Evolutionary conservation across 2,797 vertebrate genomes (phyloP), one percentile per base, ranked within the genome.

Genomic region (Semaprochilodus insignis): DNA sequence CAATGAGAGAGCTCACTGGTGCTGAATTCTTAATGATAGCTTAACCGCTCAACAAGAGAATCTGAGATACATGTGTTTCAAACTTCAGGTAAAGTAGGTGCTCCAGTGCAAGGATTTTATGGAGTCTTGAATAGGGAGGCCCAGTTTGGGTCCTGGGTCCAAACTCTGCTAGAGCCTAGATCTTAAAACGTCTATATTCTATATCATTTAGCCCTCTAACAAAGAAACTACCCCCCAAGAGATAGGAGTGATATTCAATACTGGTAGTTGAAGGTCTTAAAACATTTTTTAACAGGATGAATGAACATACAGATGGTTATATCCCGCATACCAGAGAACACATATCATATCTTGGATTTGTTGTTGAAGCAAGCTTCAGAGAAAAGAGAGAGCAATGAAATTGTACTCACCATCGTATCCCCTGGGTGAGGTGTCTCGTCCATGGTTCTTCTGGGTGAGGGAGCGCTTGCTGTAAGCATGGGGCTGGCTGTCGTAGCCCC

Each of bases 391-490:
- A 57, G 57, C 44, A 74, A 82, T 51, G 3, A 21, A 51, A 59
- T 44, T 67, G 40, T 36, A 16, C 95, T 93, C 93, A 98, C 97
- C 97, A 65, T 99, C 97, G 86, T 95, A 98, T 93, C 97, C 97
- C 95, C 97, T 99, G 57, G 98, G 97, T 81, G 97, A 97, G 86
- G 96, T 94, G 93, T 99, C 97, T 73, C 97, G 95, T 73, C 96
- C 96, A 87, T 97, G 98, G 92, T 95, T 93, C 93, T 96, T 98
- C 91, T 94, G 93, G 16, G 95, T 89, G 88, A 95, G 97, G 91
- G 96, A 96, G 91, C 97, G 95, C 94, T 97, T 99, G 87, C 96
- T 97, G 88, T 97, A 99, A 88, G 94, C 91, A 89, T 94, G 95
- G 1, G 93, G 91, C 82, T 94, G 94, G 92, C 94, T 91, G 91